A percentile compares a stretch with the other conserved stretches of the same genome.
Conservation (phyloP, 2,888 invertebrate species). For the Phengaris arion region DNA sequence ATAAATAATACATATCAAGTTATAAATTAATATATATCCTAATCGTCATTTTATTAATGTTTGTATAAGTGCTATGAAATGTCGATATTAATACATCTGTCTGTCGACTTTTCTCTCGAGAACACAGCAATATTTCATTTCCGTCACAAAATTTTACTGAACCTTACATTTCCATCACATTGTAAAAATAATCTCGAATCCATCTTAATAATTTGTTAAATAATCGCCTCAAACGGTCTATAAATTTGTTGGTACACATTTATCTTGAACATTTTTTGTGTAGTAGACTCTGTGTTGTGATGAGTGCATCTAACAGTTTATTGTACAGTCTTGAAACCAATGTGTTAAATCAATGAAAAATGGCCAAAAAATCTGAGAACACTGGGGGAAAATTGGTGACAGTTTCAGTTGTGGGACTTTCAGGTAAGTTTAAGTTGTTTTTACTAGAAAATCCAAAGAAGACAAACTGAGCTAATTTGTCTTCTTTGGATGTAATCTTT, state of each 20-base stretch:
- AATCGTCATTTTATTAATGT: conserved; percentile 36
- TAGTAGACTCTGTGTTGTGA: conserved; percentile 55
- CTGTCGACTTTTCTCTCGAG: conserved; percentile 39
- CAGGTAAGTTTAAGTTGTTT: conserved; percentile 64
- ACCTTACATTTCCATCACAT: not conserved
- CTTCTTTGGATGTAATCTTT: no score
- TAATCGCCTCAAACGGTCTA: not conserved
- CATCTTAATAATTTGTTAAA: not conserved
- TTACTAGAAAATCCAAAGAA: no score
- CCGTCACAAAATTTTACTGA: conserved; percentile 39
- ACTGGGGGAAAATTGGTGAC: conserved; percentile 85
- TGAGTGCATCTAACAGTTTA: conserved; percentile 60
- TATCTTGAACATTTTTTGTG: conserved; percentile 37
- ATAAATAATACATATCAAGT: not conserved
- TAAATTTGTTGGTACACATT: conserved; percentile 45
- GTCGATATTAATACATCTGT: conserved; percentile 60
- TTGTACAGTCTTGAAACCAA: conserved; percentile 47
- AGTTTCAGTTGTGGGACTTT: conserved; percentile 95
- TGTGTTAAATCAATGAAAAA: conserved; percentile 63
- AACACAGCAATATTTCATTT: conserved; percentile 43
- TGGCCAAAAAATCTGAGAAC: conserved; percentile 87
- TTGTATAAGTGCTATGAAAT: conserved; percentile 18
- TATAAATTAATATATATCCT: not conserved
- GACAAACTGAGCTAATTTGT: no score
- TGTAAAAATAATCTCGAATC: not conserved